Evolutionary conservation across 2,113 vertebrate species (phyloP), one percentile per base, ranked within the genome.

Genomic region (Geococcyx californianus): DNA sequence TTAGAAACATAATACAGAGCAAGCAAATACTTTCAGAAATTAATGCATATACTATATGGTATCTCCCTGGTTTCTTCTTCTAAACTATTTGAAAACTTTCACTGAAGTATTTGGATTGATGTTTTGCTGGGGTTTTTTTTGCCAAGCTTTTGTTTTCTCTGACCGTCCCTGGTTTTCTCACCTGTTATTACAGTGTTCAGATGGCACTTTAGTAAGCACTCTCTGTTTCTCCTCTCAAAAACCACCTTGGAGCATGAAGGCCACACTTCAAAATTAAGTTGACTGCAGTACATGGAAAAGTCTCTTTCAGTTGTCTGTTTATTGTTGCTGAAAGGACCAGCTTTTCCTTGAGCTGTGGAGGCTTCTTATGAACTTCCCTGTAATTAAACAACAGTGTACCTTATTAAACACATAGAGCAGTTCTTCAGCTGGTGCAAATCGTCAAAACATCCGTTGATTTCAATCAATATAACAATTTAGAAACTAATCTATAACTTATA

Each of bases 381-480:
- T 84, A 94, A 84, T 80, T 78, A 64, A 78, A 87, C 58, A 89
- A 60, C 58, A 58, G 13, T 8, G 12, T 49, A 34, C 28, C 34
- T 94, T 67, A 84, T 85, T 77, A 85, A 95, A 55, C 47, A 55
- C 45, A 38, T 15, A 64, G 72, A 79, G 49, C 29, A 44, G 63
- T 56, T 93, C 63, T 68, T 90, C 56, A 77, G 72, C 55, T 76
- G 42, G 38, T 91, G 26, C 56, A 72, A 96, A 63, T 20, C 88
- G 78, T 94, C 40, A 62, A 80, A 94, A 69, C 47, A 58, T 58
- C 23, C 67, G n/a, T 16, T 91, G 82, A 95, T 91, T 93, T 88
- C 79, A 81, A 72, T 64, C 72, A 26, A 92, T 91, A 26, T 49
- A 81, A 52, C 68, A 92, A n/a, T n/a, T n/a, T n/a, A n/a, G n/a